phyloP scores from a whole-genome alignment of 1,140 invertebrate species.

The Pogonomyrmex barbatus region DNA sequence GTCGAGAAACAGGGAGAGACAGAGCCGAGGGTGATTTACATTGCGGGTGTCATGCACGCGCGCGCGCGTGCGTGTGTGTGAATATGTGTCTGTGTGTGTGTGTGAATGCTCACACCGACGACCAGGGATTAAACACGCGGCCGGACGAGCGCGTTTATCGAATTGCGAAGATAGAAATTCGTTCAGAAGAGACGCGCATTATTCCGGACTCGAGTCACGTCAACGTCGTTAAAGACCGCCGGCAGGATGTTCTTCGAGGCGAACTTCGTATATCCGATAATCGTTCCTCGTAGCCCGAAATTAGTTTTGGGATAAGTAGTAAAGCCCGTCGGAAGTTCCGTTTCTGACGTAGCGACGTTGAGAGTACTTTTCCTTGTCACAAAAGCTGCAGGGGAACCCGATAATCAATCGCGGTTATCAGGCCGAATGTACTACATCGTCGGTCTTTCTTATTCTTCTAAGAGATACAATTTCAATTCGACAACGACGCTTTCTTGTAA shows the following conservation, averaged over 20 bases:
- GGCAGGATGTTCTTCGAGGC: not conserved
- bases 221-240: slow-evolving; percentile 9
- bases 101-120: not conserved
- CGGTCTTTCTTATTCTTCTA: not conserved
- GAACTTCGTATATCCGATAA: slow-evolving; percentile 54
- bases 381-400: slow-evolving; percentile 21
- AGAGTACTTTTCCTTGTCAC: not conserved
- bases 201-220: slow-evolving; percentile 13
- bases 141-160: slow-evolving; percentile 7
- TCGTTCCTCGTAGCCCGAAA: slow-evolving; percentile 30
- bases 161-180: slow-evolving; percentile 20
- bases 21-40: slow-evolving; percentile 48
- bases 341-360: slow-evolving; percentile 5
- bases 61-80: not conserved
- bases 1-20: not conserved
- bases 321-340: not conserved
- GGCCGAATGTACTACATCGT: not conserved
- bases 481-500: not conserved
- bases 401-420: slow-evolving; percentile 44
- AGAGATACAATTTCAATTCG: not conserved
- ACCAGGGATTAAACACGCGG: slow-evolving; percentile 23
- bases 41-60: slow-evolving; percentile 37
- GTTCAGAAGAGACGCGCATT: too few species aligned
- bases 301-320: slow-evolving; percentile 42
- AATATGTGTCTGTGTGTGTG: not conserved